Evolutionary conservation across 2,797 vertebrate genomes (phyloP).

Genomic region (Salmo trutta): DNA sequence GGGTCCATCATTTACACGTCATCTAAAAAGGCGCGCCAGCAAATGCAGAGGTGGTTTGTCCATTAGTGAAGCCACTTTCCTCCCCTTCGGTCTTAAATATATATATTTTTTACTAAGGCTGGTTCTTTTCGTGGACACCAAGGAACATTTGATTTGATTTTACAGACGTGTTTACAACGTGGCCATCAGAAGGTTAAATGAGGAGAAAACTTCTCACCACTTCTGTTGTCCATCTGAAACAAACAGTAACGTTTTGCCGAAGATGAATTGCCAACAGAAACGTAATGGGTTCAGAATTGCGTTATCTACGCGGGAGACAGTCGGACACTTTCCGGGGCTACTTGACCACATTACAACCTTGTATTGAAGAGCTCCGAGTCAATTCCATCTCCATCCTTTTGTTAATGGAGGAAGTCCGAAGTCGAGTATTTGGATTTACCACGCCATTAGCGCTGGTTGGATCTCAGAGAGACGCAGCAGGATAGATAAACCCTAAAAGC

Average conservation of each 20-base stretch:
- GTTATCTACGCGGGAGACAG: slow-evolving; percentile 25
- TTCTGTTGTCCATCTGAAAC: not conserved
- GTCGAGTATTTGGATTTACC: slow-evolving; percentile 19
- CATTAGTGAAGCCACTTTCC: too few species aligned
- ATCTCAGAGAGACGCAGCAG: not conserved
- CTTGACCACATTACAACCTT: slow-evolving; percentile 35
- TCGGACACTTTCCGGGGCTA: slow-evolving; percentile 18
- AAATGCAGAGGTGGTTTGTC: not conserved
- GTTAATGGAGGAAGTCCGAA: slow-evolving; percentile 19
- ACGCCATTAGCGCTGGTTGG: slow-evolving; percentile 1
- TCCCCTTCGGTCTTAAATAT: too few species aligned
- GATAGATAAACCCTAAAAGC: not conserved
- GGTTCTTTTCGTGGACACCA: too few species aligned
- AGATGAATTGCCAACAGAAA: slow-evolving; percentile 29
- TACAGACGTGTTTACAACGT: not conserved
- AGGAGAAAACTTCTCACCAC: not conserved
- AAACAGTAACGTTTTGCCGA: not conserved
- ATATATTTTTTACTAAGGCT: too few species aligned
- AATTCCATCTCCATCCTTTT: slow-evolving; percentile 11
- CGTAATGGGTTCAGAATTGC: slow-evolving; percentile 29
- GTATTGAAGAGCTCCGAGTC: slow-evolving; percentile 19
- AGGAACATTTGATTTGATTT: too few species aligned
- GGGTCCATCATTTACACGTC: not conserved
- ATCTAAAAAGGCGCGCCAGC: not conserved
- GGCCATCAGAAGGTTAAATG: not conserved